Percentiles rank a stretch among this genome's conserved stretches.
Conservation (phyloP, 2,113 vertebrate species). For the Xerus inauris region DNA sequence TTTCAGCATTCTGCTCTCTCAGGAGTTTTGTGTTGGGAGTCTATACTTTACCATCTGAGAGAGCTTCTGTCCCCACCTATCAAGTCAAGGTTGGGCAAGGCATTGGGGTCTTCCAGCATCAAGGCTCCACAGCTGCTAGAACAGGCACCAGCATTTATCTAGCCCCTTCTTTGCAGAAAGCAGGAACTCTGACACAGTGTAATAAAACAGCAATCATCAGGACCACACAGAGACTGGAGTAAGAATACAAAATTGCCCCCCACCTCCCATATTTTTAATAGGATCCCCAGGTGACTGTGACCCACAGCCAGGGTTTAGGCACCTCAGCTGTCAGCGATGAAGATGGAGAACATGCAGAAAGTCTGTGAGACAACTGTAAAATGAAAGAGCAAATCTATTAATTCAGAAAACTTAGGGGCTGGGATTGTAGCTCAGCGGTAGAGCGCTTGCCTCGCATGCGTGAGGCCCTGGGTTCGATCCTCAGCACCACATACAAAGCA, state of each 20-base stretch:
- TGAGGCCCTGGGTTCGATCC: too few species aligned
- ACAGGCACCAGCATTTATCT: background rate
- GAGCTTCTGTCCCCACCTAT: background rate
- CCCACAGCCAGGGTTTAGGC: background rate
- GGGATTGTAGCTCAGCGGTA: too few species aligned
- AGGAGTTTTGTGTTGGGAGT: background rate
- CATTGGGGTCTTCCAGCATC: too few species aligned
- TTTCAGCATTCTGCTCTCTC: background rate
- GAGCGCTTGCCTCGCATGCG: too few species aligned
- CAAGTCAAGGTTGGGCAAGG: background rate
- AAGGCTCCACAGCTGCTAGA: too few species aligned
- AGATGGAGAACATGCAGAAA: background rate
- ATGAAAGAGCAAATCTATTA: background rate
- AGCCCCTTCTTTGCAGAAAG: background rate
- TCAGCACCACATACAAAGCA: too few species aligned
- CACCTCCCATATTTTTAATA: too few species aligned
- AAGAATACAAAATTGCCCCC: background rate
- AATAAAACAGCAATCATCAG: background rate
- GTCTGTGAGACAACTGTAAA: background rate
- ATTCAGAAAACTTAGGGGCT: background rate
- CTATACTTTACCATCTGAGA: fast-evolving
- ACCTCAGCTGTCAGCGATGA: background rate
- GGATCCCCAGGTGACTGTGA: background rate
- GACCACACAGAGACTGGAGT: background rate
- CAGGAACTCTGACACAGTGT: background rate